A percentile compares a stretch with the other conserved stretches of the same genome.
Conservation (phyloP, 2,888 invertebrate species). For the Apoda limacodes region DNA sequence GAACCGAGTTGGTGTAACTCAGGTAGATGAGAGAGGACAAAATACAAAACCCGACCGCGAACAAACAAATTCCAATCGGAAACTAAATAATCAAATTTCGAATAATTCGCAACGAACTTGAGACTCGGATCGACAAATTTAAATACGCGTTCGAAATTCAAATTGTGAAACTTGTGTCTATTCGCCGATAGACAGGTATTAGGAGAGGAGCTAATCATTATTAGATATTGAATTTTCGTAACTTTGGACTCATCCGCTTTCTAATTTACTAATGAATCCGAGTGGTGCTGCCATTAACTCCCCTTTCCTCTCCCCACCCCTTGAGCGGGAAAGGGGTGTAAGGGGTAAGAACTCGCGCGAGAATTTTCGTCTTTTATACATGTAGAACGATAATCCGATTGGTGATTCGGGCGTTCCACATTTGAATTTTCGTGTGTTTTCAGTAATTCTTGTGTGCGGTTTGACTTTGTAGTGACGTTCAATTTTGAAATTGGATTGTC, state of each 20-base stretch:
- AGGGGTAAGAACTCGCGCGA: conserved; percentile 59
- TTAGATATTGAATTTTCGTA: conserved; percentile 71
- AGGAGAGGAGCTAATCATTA: conserved; percentile 57
- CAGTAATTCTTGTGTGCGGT: conserved; percentile 38
- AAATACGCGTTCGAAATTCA: conserved; percentile 33
- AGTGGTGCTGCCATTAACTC: conserved; percentile 63
- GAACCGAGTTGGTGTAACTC: conserved; percentile 24
- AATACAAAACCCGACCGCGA: conserved; percentile 43
- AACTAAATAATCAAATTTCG: conserved; percentile 65
- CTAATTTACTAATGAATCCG: conserved; percentile 72
- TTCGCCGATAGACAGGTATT: conserved; percentile 57
- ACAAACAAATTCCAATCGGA: conserved; percentile 53
- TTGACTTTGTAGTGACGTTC: conserved; percentile 34
- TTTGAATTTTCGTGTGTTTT: conserved; percentile 59
- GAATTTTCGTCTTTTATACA: conserved; percentile 68
- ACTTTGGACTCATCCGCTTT: conserved; percentile 70
- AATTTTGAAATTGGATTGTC: conserved; percentile 32
- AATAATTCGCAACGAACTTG: conserved; percentile 36
- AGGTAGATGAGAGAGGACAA: conserved; percentile 30
- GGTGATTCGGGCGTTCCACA: conserved; percentile 61
- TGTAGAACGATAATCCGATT: conserved; percentile 67
- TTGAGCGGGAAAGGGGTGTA: conserved; percentile 30
- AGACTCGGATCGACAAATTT: conserved; percentile 62
- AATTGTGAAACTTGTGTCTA: conserved; percentile 21
- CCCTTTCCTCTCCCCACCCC: conserved; percentile 23